Base-by-base conservation (phyloP, 2,113 vertebrate species). In the Chunga burmeisteri region DNA sequence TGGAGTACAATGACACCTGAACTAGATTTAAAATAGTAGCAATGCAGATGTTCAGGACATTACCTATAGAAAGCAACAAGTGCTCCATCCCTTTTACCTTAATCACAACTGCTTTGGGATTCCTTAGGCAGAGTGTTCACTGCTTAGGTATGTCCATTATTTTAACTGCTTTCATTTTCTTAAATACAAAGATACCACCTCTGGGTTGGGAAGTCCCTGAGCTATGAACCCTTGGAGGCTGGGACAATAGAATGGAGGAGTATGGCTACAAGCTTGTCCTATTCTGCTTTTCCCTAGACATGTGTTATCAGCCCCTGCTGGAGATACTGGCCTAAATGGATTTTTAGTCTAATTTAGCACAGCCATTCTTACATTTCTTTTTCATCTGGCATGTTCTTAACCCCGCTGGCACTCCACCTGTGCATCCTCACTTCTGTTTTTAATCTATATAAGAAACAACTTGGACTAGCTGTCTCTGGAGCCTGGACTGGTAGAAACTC, bases 321-420 rank as follows among this genome's bases (percentile, higher is more conserved):
- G 40, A 88, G 12, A 62, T 3, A 58, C 18, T 6, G 23, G 14
- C 3, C 16, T 36, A 83, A 77, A 72, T 34, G 49, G 4, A 34
- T 52, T 80, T 94, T 88, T 63, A 40, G 19, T 65, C 49, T 62
- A 40, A 78, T 91, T 89, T 86, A 91, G 8, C 9, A 65, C 6
- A 63, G 9, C 3, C 6, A 15, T 75, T 86, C 13, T 30, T 92
- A 17, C 0, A 2, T 53, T 30, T 55, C 63, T 66, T 87, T 61
- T 56, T 13, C 3, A 66, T 59, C 9, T 16, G 44, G 6, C 8
- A 66, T 62, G 9, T 70, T 91, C 12, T 34, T 68, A 95, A 25
- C 5, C 9, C 12, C 12, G 2, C 10, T 38, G n/a, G 5, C 3
- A 18, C 4, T 61, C 15, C 13, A 38, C 2, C 32, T 72, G 4